These are phyloP conservation scores for Rotaria sp. DNA, from an alignment of 2,888 invertebrate species.

Conservation along the genomic window DNA sequence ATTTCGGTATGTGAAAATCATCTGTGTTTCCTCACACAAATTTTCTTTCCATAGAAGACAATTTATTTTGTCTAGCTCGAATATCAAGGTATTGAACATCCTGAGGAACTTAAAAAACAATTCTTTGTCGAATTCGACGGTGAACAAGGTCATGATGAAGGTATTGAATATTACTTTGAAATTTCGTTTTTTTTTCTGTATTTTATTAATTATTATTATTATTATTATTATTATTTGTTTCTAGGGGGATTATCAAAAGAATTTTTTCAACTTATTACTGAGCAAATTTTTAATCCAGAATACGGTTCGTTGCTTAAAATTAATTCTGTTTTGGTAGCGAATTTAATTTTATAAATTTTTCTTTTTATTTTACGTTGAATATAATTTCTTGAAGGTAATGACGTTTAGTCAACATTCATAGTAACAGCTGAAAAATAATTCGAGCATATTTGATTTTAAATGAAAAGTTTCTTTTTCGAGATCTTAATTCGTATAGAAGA, in stretches of 20 bases:
- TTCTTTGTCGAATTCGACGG: slow-evolving; percentile 88
- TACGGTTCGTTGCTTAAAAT: slow-evolving; percentile 66
- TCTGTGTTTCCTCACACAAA: background rate
- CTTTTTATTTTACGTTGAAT: no score
- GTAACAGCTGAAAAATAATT: no score
- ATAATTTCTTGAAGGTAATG: no score
- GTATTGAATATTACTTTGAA: background rate
- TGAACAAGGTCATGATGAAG: slow-evolving; percentile 85
- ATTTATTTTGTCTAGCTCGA: slow-evolving; percentile 35
- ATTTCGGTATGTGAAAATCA: slow-evolving; percentile 65
- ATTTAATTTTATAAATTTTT: no score
- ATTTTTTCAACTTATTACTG: slow-evolving; percentile 84
- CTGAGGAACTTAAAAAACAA: slow-evolving; percentile 83
- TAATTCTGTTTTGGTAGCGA: no score
- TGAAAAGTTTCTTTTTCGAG: no score
- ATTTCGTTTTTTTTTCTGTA: no score
- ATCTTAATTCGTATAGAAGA: no score
- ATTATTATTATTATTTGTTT: no score
- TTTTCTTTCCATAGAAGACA: slow-evolving; percentile 18
- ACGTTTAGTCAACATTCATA: no score
- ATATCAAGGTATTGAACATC: slow-evolving; percentile 72
- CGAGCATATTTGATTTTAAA: no score
- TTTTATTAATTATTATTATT: no score
- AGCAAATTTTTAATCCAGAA: slow-evolving; percentile 86
- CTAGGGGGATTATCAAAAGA: slow-evolving; percentile 86